These are phyloP conservation scores for Oceanodroma leucorhoa DNA, from an alignment of 2,797 vertebrate species.

Conservation along the genomic window DNA sequence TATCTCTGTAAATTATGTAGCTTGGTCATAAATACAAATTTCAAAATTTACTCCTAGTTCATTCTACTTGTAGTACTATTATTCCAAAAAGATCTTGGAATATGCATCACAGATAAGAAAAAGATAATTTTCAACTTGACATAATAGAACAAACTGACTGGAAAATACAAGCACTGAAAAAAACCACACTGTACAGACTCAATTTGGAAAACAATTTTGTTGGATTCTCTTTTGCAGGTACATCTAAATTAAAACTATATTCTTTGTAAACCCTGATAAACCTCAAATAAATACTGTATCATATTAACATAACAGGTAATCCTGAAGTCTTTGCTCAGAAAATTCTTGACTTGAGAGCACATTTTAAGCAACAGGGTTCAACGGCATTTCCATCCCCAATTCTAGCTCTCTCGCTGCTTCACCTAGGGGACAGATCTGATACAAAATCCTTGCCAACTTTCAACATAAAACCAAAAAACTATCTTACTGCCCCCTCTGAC, in stretches of 20 bases:
- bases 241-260: background rate
- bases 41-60: slow-evolving; percentile 7
- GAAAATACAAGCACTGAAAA: slow-evolving; percentile 36
- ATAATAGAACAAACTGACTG: slow-evolving; percentile 64
- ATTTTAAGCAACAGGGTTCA: background rate
- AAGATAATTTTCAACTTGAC: slow-evolving; percentile 21
- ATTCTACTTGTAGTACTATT: background rate
- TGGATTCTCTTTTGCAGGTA: slow-evolving; percentile 3
- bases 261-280: background rate
- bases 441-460: background rate
- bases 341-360: background rate
- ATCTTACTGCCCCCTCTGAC: background rate
- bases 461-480: background rate
- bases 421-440: background rate
- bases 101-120: background rate
- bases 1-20: slow-evolving; percentile 42
- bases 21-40: slow-evolving; percentile 16
- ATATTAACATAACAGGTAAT: background rate
- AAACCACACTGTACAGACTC: background rate
- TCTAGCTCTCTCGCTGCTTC: background rate
- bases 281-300: background rate
- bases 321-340: background rate
- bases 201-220: background rate
- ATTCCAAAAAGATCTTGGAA: slow-evolving; percentile 5
- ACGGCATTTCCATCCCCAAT: background rate